These are phyloP conservation scores for Myrmecobius fasciatus DNA, from an alignment of 2,113 vertebrate genomes.

Conservation along the genomic window DNA sequence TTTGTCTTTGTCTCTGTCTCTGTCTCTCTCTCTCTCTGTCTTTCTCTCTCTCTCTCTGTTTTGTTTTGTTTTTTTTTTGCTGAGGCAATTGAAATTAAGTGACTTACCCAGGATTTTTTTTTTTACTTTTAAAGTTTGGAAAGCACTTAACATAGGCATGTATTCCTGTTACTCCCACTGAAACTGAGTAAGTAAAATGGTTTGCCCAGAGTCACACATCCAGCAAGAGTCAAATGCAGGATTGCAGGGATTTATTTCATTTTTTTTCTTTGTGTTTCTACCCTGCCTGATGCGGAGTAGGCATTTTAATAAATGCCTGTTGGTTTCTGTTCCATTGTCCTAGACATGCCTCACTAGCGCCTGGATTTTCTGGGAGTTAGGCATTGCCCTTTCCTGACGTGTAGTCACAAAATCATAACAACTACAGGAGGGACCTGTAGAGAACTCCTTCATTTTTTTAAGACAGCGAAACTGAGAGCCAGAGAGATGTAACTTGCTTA, in stretches of 20 bases:
- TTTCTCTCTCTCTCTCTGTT: no score
- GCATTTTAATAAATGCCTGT: background rate
- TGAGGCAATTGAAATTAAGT: no score
- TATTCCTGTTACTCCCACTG: background rate
- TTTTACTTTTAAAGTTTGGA: background rate
- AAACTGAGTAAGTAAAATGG: background rate
- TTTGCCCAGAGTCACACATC: background rate
- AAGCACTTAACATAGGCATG: background rate
- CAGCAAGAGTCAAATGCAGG: background rate
- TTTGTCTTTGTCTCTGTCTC: no score
- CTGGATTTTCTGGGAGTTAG: background rate
- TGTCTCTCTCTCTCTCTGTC: no score
- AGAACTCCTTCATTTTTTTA: background rate
- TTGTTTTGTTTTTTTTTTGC: no score
- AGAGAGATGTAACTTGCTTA: background rate
- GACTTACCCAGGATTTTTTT: no score
- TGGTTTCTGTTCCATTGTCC: background rate
- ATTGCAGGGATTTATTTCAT: background rate
- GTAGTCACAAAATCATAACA: background rate
- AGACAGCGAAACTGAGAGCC: background rate
- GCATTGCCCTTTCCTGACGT: background rate
- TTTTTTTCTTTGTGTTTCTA: background rate
- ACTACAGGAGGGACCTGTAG: background rate
- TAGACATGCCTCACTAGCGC: background rate
- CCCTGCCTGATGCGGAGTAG: background rate